Base-by-base conservation (phyloP, 2,113 vertebrate genomes). In the Mesitornis unicolor region DNA sequence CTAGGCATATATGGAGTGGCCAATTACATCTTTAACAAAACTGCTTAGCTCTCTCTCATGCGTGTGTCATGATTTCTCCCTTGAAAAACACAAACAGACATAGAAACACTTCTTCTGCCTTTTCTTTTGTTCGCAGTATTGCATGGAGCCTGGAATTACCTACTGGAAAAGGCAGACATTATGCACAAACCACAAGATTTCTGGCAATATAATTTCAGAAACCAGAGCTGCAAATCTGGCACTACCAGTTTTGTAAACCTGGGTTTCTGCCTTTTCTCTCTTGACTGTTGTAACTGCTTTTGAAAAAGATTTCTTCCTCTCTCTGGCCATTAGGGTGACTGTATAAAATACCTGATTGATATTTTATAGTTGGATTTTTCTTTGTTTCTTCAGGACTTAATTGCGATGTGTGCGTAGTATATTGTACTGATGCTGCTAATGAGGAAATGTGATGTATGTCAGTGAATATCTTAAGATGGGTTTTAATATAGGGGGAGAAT, bases 151-250 rank as follows among this genome's bases (percentile, higher is more conserved):
- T 97, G 25, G 78, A 94, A 80, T 84, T 91, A 50, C 59, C 18
- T 21, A 12, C 70, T 90, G 70, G 45, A 90, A 90, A 93, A 94
- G 75, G 82, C 87, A 76, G 94, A 82, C 75, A 65, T 93, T 65
- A 77, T 70, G 89, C 45, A 43, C 74, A 87, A 94, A 79, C 82
- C 78, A 10, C 67, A 70, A 78, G 87, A 68, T 60, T 85, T 93
- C 90, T 96, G 87, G 87, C 75, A 65, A 53, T 67, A 35, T 48
- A 4, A 57, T 69, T 84, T 73, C 54, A 73, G 51, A 78, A 84
- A n/a, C 56, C 31, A 64, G 31, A 93, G 77, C 78, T 91, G 65
- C 14, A 69, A 33, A 90, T 86, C 60, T 64, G 71, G 18, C 40
- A 5, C 68, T 84, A 53, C 57, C 2, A 3, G 19, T 85, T 87